Percentiles rank a stretch among this genome's conserved stretches.
phyloP scores from a whole-genome alignment of 1,140 invertebrate genomes.

The Drosophila lini region DNA sequence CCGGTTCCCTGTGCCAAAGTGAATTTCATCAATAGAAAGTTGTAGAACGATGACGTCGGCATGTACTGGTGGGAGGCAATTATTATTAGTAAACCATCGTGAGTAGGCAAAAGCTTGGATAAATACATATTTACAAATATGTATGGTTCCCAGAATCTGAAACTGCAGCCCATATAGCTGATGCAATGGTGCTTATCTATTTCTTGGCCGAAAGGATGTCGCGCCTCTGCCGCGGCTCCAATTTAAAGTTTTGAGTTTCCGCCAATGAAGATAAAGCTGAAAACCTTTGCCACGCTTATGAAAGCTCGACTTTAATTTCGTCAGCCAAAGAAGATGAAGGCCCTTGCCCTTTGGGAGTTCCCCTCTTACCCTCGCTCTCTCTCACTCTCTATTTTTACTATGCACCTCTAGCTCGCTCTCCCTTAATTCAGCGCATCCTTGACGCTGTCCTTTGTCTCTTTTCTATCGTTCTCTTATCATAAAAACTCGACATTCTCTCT shows the following conservation, averaged over 20 bases:
- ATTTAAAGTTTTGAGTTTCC: constrained; percentile 58
- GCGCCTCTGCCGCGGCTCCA: constrained; percentile 13
- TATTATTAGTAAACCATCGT: constrained; percentile 6
- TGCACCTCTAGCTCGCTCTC: neutral
- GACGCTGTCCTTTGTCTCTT: constrained; percentile 18
- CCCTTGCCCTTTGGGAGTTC: constrained; percentile 33
- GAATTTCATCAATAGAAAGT: constrained; percentile 64
- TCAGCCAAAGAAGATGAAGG: constrained; percentile 49
- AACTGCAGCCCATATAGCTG: constrained; percentile 15
- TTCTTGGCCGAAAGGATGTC: constrained; percentile 20
- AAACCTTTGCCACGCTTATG: constrained; percentile 44
- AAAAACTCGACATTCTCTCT: neutral
- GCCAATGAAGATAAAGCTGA: constrained; percentile 5
- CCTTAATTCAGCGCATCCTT: constrained; percentile 37
- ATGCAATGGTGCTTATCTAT: constrained; percentile 38
- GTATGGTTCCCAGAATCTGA: constrained; percentile 19
- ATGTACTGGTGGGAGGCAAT: neutral
- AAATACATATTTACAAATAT: constrained; percentile 21
- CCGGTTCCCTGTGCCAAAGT: constrained; percentile 6
- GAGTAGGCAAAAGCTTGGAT: constrained; percentile 17
- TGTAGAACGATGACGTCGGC: constrained; percentile 62
- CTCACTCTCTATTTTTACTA: neutral
- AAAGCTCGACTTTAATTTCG: constrained; percentile 47
- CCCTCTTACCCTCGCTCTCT: neutral
- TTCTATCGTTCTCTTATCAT: neutral